phyloP scores from a whole-genome alignment of 2,797 vertebrate genomes.

The Delichon dasypus region DNA sequence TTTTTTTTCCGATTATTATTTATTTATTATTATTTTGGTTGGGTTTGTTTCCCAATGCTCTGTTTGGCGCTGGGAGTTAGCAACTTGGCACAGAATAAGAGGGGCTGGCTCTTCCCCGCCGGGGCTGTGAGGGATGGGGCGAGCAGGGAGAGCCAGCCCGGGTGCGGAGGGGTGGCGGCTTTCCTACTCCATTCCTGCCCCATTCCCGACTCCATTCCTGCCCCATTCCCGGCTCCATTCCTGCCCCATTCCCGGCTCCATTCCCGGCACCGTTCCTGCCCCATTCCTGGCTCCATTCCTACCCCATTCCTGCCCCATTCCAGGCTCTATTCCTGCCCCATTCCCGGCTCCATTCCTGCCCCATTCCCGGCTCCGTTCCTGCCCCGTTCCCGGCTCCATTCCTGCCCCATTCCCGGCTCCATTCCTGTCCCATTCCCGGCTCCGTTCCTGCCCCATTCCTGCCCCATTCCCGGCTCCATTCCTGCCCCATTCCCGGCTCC shows the following conservation, averaged over 20 bases:
- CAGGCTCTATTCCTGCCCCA: too few species aligned
- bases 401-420: neutral
- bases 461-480: too few species aligned
- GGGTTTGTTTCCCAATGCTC: neutral
- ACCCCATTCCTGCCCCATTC: too few species aligned
- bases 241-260: fast-evolving
- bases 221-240: neutral
- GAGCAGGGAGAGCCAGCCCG: neutral
- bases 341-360: too few species aligned
- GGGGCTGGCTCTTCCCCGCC: neutral
- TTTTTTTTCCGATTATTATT: neutral
- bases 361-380: too few species aligned
- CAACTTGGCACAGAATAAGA: neutral
- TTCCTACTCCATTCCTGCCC: neutral
- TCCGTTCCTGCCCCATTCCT: neutral
- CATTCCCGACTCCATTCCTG: too few species aligned
- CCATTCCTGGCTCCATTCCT: too few species aligned
- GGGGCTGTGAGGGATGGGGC: neutral
- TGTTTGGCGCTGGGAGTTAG: neutral
- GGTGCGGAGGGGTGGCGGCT: neutral
- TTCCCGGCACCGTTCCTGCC: too few species aligned
- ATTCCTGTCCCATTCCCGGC: neutral
- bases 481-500: too few species aligned
- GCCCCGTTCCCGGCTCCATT: too few species aligned
- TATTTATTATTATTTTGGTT: neutral